These are phyloP conservation scores for Catagonus wagneri DNA, from an alignment of 2,113 vertebrate species.

Conservation along the genomic window DNA sequence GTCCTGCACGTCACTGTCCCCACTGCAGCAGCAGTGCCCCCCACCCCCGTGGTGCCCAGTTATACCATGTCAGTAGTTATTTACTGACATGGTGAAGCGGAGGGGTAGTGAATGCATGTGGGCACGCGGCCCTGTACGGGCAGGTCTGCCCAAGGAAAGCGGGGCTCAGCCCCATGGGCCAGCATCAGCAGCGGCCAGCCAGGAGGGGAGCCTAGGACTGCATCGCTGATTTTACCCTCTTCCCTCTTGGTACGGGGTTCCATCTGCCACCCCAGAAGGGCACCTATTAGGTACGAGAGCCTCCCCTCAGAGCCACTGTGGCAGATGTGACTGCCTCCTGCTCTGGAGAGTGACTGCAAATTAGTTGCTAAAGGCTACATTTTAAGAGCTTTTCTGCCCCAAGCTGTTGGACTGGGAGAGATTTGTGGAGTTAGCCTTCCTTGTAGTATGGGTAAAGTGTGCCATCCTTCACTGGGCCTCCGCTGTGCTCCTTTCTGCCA, in stretches of 20 bases:
- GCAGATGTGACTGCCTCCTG: not conserved
- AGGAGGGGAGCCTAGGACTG: not conserved
- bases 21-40: not conserved
- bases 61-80: not conserved
- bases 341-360: not conserved
- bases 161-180: accelerated
- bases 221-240: not conserved
- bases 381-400: not conserved
- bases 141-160: not conserved
- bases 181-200: not conserved
- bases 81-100: not conserved
- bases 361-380: not conserved
- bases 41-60: accelerated
- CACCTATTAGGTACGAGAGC: accelerated
- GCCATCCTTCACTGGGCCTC: not conserved
- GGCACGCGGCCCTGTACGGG: not conserved
- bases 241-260: not conserved
- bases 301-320: not conserved
- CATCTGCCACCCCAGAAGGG: not conserved
- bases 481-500: not conserved
- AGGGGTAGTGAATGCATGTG: accelerated
- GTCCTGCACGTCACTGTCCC: not conserved
- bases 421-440: not conserved
- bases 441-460: not conserved
- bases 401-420: not conserved